Base-by-base conservation (phyloP, 2,888 invertebrate genomes). In the Hedya salicella region DNA sequence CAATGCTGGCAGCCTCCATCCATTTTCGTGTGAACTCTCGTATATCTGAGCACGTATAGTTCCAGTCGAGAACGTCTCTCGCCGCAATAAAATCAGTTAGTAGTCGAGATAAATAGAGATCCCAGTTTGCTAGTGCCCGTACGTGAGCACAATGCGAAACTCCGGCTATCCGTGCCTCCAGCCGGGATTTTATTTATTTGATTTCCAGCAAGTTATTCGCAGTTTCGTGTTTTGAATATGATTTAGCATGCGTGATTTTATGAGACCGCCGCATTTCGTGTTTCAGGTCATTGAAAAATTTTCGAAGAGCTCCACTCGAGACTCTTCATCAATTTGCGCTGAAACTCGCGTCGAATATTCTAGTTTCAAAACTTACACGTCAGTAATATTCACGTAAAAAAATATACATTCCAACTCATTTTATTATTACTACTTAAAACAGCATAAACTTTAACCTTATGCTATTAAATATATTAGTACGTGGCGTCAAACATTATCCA, bases 51-150 rank as follows among this genome's bases (percentile, higher is more conserved):
- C 40, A 49, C 32, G 17, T n/a, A 17, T 32, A 39, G 48, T 30
- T 60, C 40, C n/a, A 53, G 52, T 9, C 39, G 46, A 30, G 52
- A 65, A 25, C 48, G 42, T 50, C 56, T 52, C 52, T 9, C 42
- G 42, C 42, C 19, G 52, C 59, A 65, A 60, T 65, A 65, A 60
- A 60, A 65, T 65, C 65, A 53, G 52, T 65, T 65, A 65, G 52
- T 63, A 32, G 62, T 54, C 42, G 54, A 49, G 63, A 53, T 65
- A 65, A 65, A 65, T 48, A 60, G 65, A 65, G 60, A 60, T 65
- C 52, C 42, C 50, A 44, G 50, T 52, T 54, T 19, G 21, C 57
- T 59, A 57, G 59, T 44, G 56, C 39, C 21, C 19, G 25, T 60
- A 65, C 65, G 65, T 65, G 65, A 52, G 52, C 30, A 48, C 65